Evolutionary conservation across 2,113 vertebrate species (phyloP), one percentile per base, ranked within the genome.

Genomic region (Myocastor coypus): DNA sequence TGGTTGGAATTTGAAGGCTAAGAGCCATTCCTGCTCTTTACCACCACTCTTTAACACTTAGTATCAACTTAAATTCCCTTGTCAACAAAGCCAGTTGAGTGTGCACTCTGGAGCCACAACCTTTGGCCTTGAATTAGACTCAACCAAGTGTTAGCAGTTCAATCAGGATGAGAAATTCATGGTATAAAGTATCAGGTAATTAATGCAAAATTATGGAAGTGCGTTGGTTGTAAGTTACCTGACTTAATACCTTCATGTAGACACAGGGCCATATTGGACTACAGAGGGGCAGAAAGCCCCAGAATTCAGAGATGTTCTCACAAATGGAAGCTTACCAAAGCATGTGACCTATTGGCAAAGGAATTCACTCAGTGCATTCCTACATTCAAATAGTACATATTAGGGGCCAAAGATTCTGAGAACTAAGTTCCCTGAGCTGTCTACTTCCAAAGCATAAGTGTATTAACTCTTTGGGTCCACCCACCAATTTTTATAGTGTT

Each of bases 151-250:
- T 61, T 66, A 91, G 73, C 50, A 88, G 8, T 81, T 96, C 81
- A 91, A 7, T 1, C 16, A 75, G 40, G 63, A 75, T n/a, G 57
- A 83, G 61, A 92, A 96, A 59, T 46, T 52, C 24, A 52, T 69
- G 77, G 68, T 57, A 92, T 13, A 57, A 95, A 96, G 92, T 83
- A 80, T 82, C 37, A 89, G 32, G 34, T 95, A 88, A 89, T 90
- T 89, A 64, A 89, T 97, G 94, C 85, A 61, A 94, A 92, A 91
- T 94, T 92, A 87, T 77, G 73, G 63, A 95, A 95, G 68, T 88
- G 66, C 91, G 19, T 96, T 69, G 73, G 22, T 34, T 89, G 50
- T 73, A 95, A 91, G 89, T 61, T 81, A 32, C 30, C n/a, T 75
- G 52, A 80, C 69, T 80, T 75, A 82, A 91, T 52, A 83, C 69